These are phyloP conservation scores for Microtus richardsoni DNA, from an alignment of 2,113 vertebrate genomes.

Conservation along the genomic window DNA sequence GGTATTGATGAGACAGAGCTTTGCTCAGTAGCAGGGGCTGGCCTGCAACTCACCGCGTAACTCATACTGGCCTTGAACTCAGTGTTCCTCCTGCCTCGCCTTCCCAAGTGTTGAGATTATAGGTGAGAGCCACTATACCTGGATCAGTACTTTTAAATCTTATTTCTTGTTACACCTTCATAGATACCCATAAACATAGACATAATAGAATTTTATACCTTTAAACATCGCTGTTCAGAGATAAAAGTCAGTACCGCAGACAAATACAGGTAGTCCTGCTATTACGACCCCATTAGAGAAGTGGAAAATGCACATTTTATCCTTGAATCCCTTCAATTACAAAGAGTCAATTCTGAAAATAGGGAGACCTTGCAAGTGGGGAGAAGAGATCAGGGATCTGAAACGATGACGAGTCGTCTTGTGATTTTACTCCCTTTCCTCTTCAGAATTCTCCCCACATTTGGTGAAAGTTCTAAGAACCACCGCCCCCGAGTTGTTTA, in stretches of 20 bases:
- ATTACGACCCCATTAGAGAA: not conserved
- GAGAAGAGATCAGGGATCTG: not conserved
- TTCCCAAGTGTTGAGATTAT: not conserved
- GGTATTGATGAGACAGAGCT: not conserved
- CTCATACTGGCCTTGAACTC: not conserved
- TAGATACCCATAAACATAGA: not conserved
- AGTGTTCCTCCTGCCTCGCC: not conserved
- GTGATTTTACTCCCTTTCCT: conserved; percentile 9
- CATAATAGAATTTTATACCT: not conserved
- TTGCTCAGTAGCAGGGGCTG: not conserved
- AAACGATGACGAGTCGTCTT: not conserved
- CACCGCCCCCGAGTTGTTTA: not conserved
- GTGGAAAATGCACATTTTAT: conserved; percentile 6
- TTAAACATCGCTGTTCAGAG: not conserved
- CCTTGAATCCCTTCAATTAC: conserved; percentile 43
- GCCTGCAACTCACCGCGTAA: not conserved
- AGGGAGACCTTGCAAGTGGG: not conserved
- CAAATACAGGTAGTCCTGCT: not conserved
- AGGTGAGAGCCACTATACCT: not conserved
- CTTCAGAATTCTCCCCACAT: conserved; percentile 13
- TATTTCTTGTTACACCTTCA: not conserved
- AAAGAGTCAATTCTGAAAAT: not conserved
- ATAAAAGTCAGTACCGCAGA: not conserved
- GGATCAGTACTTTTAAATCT: not conserved
- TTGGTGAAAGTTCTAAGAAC: conserved; percentile 36